Evolutionary conservation across 2,888 invertebrate genomes (phyloP).

Genomic region (Clanis bilineata): DNA sequence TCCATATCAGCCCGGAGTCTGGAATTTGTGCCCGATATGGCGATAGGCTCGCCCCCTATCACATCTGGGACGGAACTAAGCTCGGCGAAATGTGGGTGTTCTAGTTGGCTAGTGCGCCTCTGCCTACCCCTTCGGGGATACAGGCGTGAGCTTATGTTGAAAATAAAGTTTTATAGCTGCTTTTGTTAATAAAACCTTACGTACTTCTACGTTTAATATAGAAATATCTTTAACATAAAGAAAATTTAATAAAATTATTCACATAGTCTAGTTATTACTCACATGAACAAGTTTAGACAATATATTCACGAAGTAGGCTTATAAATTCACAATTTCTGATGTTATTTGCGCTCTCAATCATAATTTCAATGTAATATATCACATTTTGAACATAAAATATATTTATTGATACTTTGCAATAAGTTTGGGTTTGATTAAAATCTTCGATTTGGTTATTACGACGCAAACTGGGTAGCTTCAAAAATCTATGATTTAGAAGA

Average conservation of each 20-base stretch:
- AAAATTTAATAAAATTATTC: neutral
- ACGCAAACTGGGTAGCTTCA: neutral
- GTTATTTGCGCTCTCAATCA: neutral
- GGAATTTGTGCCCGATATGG: too few species aligned
- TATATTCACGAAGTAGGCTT: neutral
- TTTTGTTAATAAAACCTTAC: too few species aligned
- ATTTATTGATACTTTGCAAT: neutral
- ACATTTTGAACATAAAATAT: neutral
- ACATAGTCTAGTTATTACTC: neutral
- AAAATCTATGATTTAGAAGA: neutral
- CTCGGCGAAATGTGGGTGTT: too few species aligned
- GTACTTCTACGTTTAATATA: neutral
- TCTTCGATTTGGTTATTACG: neutral
- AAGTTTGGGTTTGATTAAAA: neutral
- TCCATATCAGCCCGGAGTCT: too few species aligned
- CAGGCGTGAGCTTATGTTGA: too few species aligned
- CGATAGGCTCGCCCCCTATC: too few species aligned
- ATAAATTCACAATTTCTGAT: constrained; percentile 7
- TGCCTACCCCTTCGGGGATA: too few species aligned
- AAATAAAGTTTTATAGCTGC: too few species aligned
- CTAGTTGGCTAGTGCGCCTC: too few species aligned
- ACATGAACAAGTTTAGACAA: neutral
- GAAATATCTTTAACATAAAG: neutral
- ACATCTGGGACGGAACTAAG: too few species aligned
- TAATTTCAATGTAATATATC: neutral